Evolutionary conservation across 1,140 invertebrate genomes (phyloP).

Genomic region (Macrocentrus cingulum): DNA sequence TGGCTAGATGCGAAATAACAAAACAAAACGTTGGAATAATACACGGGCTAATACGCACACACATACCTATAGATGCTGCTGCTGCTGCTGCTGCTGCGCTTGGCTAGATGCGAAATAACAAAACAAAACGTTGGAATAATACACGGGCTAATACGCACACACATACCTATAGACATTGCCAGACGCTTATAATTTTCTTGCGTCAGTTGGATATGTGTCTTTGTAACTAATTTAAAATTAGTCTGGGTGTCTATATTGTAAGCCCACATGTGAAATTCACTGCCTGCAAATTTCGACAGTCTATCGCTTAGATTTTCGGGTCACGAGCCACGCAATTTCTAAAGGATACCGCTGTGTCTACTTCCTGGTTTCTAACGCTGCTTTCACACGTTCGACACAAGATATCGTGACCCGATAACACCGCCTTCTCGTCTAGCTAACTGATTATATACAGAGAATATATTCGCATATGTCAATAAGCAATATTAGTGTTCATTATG

Average conservation of each 20-base stretch:
- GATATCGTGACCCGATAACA: slow-evolving; percentile 29
- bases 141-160: too few species aligned
- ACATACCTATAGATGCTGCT: too few species aligned
- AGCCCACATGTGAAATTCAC: too few species aligned
- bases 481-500: slow-evolving; percentile 17
- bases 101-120: too few species aligned
- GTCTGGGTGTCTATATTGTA: too few species aligned
- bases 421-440: slow-evolving; percentile 11
- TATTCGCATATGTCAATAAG: too few species aligned
- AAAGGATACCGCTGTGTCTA: slow-evolving; percentile 20
- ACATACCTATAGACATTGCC: too few species aligned
- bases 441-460: slow-evolving; percentile 24
- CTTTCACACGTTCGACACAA: slow-evolving; percentile 30
- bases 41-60: too few species aligned
- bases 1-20: too few species aligned
- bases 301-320: slow-evolving; percentile 8
- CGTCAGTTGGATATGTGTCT: background rate
- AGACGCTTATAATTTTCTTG: background rate
- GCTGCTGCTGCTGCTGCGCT: background rate
- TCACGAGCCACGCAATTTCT: slow-evolving; percentile 20
- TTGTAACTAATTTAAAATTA: background rate
- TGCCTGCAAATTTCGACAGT: background rate
- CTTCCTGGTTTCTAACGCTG: slow-evolving; percentile 29
- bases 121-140: too few species aligned
- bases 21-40: too few species aligned